A percentile compares a stretch with the other conserved stretches of the same genome.
Conservation (phyloP, 2,797 vertebrate species). For the Acipenser oxyrinchus region DNA sequence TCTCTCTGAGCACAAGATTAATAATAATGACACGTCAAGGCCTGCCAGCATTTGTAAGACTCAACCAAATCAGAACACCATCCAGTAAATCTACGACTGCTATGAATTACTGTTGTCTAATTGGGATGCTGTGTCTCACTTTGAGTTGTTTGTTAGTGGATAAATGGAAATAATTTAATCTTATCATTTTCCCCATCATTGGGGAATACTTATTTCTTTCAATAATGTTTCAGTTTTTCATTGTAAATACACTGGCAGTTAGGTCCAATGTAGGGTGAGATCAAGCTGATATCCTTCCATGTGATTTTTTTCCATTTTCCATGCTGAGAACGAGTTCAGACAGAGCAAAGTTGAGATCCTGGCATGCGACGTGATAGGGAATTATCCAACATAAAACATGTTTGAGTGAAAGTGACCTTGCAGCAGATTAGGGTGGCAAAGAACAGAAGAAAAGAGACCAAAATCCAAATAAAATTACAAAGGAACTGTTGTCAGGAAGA, state of each 20-base stretch:
- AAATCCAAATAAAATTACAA: constrained; percentile 23
- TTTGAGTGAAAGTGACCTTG: constrained; percentile 25
- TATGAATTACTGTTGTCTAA: not conserved
- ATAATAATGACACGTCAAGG: constrained; percentile 6
- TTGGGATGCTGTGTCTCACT: too few relatives aligned
- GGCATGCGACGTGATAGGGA: constrained; percentile 37
- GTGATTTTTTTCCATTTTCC: not conserved
- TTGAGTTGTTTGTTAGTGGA: too few relatives aligned
- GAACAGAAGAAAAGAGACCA: not conserved
- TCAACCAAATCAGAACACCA: not conserved
- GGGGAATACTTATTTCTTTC: constrained; percentile 16
- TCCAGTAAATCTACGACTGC: not conserved
- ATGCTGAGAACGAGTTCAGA: constrained; percentile 40
- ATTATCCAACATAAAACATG: constrained; percentile 38
- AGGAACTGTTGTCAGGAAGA: constrained; percentile 45
- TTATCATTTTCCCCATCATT: too few relatives aligned
- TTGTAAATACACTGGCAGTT: too few relatives aligned
- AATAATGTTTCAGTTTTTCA: constrained; percentile 20
- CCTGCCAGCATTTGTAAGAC: not conserved
- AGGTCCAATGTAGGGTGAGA: too few relatives aligned
- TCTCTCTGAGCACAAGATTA: constrained; percentile 5
- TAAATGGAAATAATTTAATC: too few relatives aligned
- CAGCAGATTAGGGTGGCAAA: not conserved
- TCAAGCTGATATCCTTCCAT: too few relatives aligned
- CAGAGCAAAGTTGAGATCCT: constrained; percentile 41